Evolutionary conservation across 2,113 vertebrate species (phyloP).

Genomic region (Neodontobutis hainanensis): DNA sequence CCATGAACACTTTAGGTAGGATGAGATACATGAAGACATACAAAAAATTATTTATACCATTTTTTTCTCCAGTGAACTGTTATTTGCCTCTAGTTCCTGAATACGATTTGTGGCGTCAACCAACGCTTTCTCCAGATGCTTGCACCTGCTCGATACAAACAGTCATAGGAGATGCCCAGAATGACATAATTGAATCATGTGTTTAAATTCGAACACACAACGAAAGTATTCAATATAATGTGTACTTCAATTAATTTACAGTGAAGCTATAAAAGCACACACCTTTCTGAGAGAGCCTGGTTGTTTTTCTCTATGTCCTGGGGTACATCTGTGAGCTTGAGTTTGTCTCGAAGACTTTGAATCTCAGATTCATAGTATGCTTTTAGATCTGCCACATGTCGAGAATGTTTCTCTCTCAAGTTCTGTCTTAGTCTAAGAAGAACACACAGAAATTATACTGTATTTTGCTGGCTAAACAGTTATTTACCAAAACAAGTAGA

Average conservation of each 20-base stretch:
- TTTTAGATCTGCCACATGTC: constrained; percentile 90
- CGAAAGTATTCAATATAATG: no score
- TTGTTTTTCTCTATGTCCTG: constrained; percentile 84
- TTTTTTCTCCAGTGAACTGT: constrained; percentile 85
- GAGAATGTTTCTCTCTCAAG: constrained; percentile 91
- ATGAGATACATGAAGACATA: background rate
- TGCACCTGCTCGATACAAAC: constrained; percentile 79
- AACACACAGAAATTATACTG: background rate
- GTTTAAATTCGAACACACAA: no score
- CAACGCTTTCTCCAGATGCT: constrained; percentile 84
- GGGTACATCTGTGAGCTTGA: constrained; percentile 79
- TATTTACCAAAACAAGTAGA: background rate
- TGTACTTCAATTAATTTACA: background rate
- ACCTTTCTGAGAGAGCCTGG: constrained; percentile 86
- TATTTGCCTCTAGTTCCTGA: constrained; percentile 86
- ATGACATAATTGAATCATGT: background rate
- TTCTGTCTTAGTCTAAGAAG: constrained; percentile 86
- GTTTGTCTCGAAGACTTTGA: constrained; percentile 83
- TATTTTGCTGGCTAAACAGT: background rate
- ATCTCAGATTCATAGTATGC: constrained; percentile 96
- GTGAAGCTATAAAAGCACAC: background rate
- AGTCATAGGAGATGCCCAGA: background rate
- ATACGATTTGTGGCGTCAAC: constrained; percentile 81
- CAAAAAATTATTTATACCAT: constrained; percentile 73
- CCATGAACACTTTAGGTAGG: background rate